Percentiles rank a stretch among this genome's conserved stretches.
Evolutionary conservation across 2,888 invertebrate genomes (phyloP).

Genomic region (Mesorhabditis sp.): DNA sequence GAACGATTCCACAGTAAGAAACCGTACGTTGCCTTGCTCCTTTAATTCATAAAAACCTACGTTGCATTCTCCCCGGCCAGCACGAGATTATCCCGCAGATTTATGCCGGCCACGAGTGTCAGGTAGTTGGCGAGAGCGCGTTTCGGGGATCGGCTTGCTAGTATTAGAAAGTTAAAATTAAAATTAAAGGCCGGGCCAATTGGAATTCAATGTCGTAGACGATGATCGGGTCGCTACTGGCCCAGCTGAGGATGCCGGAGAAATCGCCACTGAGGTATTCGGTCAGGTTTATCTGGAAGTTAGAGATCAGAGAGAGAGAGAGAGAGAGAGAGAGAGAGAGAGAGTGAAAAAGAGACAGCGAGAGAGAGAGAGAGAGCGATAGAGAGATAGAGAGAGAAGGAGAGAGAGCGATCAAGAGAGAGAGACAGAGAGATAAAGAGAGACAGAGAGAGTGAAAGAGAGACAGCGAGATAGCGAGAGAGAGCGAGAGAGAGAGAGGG

Average conservation of each 20-base stretch:
- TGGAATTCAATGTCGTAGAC: conserved; percentile 9
- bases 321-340: too few species aligned
- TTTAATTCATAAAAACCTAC: neutral
- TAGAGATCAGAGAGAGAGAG: too few species aligned
- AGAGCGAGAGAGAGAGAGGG: too few species aligned
- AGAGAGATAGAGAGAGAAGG: too few species aligned
- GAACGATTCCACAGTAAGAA: too few species aligned
- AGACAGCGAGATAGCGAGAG: too few species aligned
- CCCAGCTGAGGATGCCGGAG: conserved; percentile 27
- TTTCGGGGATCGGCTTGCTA: neutral
- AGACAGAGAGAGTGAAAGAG: too few species aligned
- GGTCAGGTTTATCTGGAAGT: conserved; percentile 24
- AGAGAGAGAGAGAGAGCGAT: too few species aligned
- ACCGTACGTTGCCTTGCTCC: too few species aligned
- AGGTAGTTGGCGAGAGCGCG: conserved; percentile 10
- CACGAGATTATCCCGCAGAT: neutral
- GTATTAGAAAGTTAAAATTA: neutral
- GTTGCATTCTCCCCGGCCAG: neutral
- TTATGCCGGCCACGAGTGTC: conserved; percentile 8
- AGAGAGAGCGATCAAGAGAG: too few species aligned
- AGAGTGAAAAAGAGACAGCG: too few species aligned
- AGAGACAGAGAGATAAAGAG: too few species aligned
- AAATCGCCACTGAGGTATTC: conserved; percentile 32
- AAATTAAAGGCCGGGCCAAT: neutral
- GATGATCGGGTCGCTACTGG: conserved; percentile 23